phyloP scores from a whole-genome alignment of 2,888 invertebrate species.

The Andrena camellia region DNA sequence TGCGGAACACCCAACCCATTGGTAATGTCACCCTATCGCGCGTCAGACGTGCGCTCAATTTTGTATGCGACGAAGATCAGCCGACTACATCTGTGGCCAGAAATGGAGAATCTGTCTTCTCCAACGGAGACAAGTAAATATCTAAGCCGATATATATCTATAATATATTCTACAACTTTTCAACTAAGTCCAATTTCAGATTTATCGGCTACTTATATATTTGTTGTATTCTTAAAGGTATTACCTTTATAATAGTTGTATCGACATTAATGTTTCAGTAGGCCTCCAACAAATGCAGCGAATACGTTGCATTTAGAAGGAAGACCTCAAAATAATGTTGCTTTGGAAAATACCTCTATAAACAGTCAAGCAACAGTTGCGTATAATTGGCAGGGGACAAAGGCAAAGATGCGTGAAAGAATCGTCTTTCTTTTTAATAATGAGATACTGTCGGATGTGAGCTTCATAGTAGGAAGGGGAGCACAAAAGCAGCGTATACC shows the following conservation, averaged over 20 bases:
- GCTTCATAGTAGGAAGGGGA: conserved; percentile 92
- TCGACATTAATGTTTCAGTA: conserved; percentile 62
- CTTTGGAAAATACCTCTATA: conserved; percentile 71
- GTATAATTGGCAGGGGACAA: conserved; percentile 91
- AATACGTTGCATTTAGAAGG: conserved; percentile 75
- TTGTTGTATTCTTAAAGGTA: neutral
- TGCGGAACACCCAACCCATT: conserved; percentile 77
- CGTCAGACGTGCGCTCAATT: conserved; percentile 76
- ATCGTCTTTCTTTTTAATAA: conserved; percentile 90
- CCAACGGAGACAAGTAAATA: conserved; percentile 75
- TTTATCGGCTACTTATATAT: neutral
- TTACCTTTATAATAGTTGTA: neutral
- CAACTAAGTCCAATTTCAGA: neutral
- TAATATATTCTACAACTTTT: neutral
- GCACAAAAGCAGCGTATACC: conserved; percentile 90
- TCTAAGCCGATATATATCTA: neutral
- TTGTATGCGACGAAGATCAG: conserved; percentile 78
- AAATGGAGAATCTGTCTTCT: conserved; percentile 72
- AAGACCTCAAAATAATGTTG: conserved; percentile 70
- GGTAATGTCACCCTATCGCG: conserved; percentile 75
- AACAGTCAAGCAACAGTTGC: conserved; percentile 67
- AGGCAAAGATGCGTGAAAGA: conserved; percentile 91
- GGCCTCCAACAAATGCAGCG: conserved; percentile 79
- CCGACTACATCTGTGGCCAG: conserved; percentile 71
- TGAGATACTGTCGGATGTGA: conserved; percentile 90